phyloP scores from a whole-genome alignment of 2,888 invertebrate genomes.

The Cheilosia vernalis region DNA sequence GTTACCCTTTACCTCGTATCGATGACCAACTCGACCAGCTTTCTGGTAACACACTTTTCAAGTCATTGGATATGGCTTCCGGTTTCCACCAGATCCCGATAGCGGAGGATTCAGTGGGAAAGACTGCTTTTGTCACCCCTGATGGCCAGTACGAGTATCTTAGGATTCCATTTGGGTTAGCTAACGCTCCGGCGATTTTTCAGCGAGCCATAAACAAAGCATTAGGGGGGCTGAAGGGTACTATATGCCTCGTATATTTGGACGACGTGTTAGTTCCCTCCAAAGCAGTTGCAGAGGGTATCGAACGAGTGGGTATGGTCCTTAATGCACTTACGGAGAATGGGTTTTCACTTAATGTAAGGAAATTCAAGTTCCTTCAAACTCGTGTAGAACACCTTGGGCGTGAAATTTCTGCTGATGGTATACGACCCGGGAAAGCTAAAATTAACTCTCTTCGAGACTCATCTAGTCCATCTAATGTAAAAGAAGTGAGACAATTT shows the following conservation, averaged over 20 bases:
- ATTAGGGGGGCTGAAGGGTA: conserved; percentile 1
- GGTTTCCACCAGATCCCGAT: conserved; percentile 60
- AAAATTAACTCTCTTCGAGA: conserved; percentile 35
- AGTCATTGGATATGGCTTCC: conserved; percentile 63
- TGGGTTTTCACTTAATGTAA: conserved; percentile 70
- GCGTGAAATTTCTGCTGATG: conserved; percentile 65
- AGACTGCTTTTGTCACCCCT: conserved; percentile 15
- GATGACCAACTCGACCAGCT: conserved; percentile 80
- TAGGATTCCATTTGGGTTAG: conserved; percentile 79
- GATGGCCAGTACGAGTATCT: too few relatives aligned
- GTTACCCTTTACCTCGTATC: conserved; percentile 80
- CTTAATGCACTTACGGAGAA: conserved; percentile 53
- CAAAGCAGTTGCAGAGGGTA: conserved; percentile 19
- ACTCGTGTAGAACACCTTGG: conserved; percentile 76
- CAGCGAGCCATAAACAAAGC: conserved; percentile 27
- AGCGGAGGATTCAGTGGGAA: conserved; percentile 28
- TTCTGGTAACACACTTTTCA: conserved; percentile 76
- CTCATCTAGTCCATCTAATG: conserved; percentile 16
- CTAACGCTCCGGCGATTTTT: conserved; percentile 19
- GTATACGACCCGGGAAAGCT: conserved; percentile 26
- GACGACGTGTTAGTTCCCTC: conserved; percentile 24
- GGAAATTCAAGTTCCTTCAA: conserved; percentile 69
- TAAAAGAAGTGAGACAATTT: too few relatives aligned
- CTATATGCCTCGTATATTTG: conserved; percentile 14
- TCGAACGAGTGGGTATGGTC: conserved; percentile 13